Conservation (phyloP, 2,888 invertebrate species). For the Cyrtodaria siliqua region DNA sequence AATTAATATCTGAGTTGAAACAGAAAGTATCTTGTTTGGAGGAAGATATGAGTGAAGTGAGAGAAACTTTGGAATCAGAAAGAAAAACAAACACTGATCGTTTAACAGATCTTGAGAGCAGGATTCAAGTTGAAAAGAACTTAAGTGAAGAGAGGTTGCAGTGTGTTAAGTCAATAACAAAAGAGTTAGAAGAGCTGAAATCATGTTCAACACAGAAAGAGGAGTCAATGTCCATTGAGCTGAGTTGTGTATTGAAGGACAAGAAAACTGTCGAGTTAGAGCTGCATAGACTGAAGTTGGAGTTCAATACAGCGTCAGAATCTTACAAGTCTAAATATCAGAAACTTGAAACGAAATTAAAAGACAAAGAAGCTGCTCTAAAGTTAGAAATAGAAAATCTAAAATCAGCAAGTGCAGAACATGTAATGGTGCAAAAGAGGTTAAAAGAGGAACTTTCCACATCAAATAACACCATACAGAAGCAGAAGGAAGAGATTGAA, state of each 20-base stretch:
- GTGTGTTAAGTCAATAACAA: conserved; percentile 34
- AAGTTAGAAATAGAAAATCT: conserved; percentile 43
- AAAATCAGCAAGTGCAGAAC: conserved; percentile 21
- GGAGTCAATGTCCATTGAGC: conserved; percentile 37
- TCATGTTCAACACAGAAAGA: conserved; percentile 27
- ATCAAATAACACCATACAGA: conserved; percentile 11
- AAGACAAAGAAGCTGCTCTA: conserved; percentile 31
- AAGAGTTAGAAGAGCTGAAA: conserved; percentile 41
- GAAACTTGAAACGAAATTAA: conserved; percentile 33
- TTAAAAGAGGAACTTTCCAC: conserved; percentile 35
- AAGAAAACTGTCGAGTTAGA: conserved; percentile 53
- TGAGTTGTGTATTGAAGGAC: conserved; percentile 35
- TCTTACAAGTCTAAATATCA: conserved; percentile 36
- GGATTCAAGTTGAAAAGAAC: conserved; percentile 38
- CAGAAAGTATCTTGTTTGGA: conserved; percentile 58
- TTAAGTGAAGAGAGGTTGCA: conserved; percentile 26
- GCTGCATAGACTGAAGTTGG: conserved; percentile 53
- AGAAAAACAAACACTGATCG: conserved; percentile 36
- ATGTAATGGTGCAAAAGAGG: conserved; percentile 13
- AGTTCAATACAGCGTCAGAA: conserved; percentile 37
- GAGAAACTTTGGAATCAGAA: conserved; percentile 44
- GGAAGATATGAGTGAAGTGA: conserved; percentile 55
- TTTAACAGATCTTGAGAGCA: conserved; percentile 45
- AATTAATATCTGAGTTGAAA: conserved; percentile 28
- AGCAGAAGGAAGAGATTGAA: conserved; percentile 36